A percentile compares a stretch with the other conserved stretches of the same genome.
phyloP scores from a whole-genome alignment of 2,113 vertebrate species.

The Regulus satrapa region DNA sequence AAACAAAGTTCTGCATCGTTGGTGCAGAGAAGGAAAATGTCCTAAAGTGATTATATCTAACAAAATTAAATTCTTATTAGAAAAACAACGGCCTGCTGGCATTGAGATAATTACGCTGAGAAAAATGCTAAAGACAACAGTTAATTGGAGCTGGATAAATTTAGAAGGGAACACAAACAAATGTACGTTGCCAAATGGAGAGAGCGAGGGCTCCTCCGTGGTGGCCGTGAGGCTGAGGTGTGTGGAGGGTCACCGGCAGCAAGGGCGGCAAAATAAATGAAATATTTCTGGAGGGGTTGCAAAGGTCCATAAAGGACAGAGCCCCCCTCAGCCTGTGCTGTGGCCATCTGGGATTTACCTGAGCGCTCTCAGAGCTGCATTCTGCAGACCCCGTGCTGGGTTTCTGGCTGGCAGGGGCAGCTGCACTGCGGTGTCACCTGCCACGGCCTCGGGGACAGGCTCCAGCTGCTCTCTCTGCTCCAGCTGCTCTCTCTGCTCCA shows the following conservation, averaged over 20 bases:
- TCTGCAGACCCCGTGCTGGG: neutral
- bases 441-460: rapidly evolving
- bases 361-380: neutral
- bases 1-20: neutral
- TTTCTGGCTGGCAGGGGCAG: neutral
- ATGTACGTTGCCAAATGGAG: neutral
- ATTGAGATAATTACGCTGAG: constrained; percentile 43
- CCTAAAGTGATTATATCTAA: constrained; percentile 42
- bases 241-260: neutral
- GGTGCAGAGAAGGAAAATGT: neutral
- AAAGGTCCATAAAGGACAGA: constrained; percentile 5
- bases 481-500: neutral
- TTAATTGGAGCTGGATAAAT: constrained; percentile 49
- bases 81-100: constrained; percentile 40
- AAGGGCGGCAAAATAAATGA: neutral
- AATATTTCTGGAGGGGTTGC: neutral
- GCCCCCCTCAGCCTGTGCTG: neutral
- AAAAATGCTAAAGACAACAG: constrained; percentile 51
- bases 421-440: rapidly evolving
- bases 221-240: neutral
- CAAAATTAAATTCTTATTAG: constrained; percentile 55
- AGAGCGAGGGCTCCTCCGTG: neutral
- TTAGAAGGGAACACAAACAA: constrained; percentile 53
- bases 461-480: neutral
- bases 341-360: neutral